Percentiles rank a stretch among this genome's conserved stretches.
Conservation (phyloP, 2,113 vertebrate species). For the Triplophysa siluroides region DNA sequence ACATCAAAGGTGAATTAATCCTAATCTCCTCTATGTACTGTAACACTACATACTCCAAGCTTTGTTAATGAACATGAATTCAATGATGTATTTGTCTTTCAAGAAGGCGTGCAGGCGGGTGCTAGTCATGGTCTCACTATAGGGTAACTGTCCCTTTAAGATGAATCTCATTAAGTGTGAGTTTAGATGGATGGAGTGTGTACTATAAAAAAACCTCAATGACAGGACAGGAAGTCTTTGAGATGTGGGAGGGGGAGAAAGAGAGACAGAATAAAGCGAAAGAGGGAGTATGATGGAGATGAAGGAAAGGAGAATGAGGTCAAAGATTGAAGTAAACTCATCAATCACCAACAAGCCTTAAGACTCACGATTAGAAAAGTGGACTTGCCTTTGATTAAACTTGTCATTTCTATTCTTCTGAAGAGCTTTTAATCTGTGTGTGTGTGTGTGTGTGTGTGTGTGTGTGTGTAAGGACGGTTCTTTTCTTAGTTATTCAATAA, state of each 20-base stretch:
- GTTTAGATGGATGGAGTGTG: neutral
- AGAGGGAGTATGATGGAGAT: neutral
- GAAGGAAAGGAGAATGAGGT: neutral
- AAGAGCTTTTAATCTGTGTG: slow-evolving; percentile 27
- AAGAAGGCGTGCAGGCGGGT: neutral
- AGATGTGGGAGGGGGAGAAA: neutral
- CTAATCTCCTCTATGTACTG: no score
- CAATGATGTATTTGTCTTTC: no score
- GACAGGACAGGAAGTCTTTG: slow-evolving; percentile 16
- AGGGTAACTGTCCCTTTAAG: neutral
- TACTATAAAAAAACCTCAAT: neutral
- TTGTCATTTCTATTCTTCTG: neutral
- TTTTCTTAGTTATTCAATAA: neutral
- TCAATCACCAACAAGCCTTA: slow-evolving; percentile 25
- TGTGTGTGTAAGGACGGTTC: neutral
- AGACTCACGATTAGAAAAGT: slow-evolving; percentile 28
- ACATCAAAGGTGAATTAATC: no score
- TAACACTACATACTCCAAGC: no score
- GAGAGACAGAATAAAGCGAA: neutral
- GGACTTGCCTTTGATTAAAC: slow-evolving; percentile 37
- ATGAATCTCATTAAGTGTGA: slow-evolving; percentile 16
- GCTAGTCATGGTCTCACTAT: neutral
- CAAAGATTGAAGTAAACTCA: slow-evolving; percentile 34
- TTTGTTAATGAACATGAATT: no score
- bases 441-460: neutral